phyloP scores from a whole-genome alignment of 2,113 vertebrate genomes.

The Hemichromis elongatus region DNA sequence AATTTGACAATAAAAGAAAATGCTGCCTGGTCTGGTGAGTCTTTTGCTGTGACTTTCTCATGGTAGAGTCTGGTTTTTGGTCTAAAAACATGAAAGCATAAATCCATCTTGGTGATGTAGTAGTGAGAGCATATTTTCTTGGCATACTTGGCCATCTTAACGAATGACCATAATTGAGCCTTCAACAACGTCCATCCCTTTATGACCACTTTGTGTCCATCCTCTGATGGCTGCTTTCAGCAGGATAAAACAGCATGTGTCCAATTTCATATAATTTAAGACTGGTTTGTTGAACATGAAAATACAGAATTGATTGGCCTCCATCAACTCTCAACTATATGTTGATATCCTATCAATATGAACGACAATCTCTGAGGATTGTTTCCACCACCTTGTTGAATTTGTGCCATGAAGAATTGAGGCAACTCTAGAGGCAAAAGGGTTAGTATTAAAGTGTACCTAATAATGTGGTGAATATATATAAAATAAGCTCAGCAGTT shows the following conservation, averaged over 20 bases:
- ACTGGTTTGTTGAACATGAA: neutral
- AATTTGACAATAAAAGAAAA: neutral
- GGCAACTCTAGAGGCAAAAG: neutral
- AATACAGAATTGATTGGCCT: neutral
- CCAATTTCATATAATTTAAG: neutral
- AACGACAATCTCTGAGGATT: neutral
- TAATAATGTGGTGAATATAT: neutral
- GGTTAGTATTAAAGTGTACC: neutral
- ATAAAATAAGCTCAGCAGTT: neutral
- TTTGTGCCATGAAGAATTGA: neutral
- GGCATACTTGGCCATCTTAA: neutral
- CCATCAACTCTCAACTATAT: neutral
- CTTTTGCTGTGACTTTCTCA: neutral
- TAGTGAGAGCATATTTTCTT: neutral
- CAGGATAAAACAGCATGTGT: neutral
- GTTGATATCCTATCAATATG: neutral
- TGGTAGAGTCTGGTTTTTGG: neutral
- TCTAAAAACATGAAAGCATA: neutral
- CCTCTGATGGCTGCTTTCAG: neutral
- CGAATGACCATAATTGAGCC: neutral
- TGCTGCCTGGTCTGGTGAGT: neutral
- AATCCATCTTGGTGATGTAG: neutral
- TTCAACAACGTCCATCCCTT: no score
- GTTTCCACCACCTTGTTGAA: neutral
- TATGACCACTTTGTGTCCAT: neutral